These are phyloP conservation scores for Pyrochroa serraticornis DNA, from an alignment of 2,888 invertebrate genomes.

Conservation along the genomic window DNA sequence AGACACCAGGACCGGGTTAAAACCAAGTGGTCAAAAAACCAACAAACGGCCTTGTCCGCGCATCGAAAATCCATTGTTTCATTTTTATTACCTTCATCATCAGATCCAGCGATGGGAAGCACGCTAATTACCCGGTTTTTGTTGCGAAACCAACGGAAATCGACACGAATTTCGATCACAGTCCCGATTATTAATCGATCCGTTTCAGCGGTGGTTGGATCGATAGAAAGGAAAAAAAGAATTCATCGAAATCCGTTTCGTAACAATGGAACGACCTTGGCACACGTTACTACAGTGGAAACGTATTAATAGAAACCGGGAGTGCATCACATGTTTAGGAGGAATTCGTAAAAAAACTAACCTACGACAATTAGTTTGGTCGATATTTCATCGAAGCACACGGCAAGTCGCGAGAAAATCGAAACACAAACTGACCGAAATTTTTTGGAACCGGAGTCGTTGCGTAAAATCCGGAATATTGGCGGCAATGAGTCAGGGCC, in stretches of 20 bases:
- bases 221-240: too few relatives aligned
- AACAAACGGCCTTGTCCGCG: neutral
- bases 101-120: constrained; percentile 10
- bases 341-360: constrained; percentile 7
- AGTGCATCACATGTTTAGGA: constrained; percentile 6
- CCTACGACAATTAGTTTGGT: constrained; percentile 10
- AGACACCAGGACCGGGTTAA: constrained; percentile 11
- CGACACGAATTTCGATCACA: neutral
- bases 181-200: too few relatives aligned
- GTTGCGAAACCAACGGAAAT: constrained; percentile 14
- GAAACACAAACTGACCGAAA: too few relatives aligned
- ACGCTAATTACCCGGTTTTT: constrained; percentile 20
- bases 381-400: neutral
- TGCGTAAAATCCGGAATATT: neutral
- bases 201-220: too few relatives aligned
- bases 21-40: constrained; percentile 3
- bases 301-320: constrained; percentile 6
- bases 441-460: too few relatives aligned
- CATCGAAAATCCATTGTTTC: constrained; percentile 8
- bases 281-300: constrained; percentile 1
- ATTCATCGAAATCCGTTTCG: too few relatives aligned
- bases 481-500: constrained; percentile 9
- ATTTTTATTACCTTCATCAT: constrained; percentile 3
- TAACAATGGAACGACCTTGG: constrained; percentile 3
- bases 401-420: too few relatives aligned